These are phyloP conservation scores for Synanthedon andrenaeformis DNA, from an alignment of 2,888 invertebrate species.

Conservation along the genomic window DNA sequence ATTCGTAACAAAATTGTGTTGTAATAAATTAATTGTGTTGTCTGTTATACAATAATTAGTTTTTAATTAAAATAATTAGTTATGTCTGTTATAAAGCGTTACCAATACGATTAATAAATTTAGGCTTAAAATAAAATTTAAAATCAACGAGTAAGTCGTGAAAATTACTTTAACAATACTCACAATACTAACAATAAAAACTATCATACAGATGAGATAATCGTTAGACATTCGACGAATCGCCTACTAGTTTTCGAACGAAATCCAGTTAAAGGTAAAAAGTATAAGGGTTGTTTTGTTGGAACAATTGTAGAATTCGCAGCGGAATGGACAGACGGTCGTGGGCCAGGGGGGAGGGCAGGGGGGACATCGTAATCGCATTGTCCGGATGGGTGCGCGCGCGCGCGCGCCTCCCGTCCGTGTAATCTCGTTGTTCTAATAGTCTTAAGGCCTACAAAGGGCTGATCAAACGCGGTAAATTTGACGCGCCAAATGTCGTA, in stretches of 20 bases:
- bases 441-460: slow-evolving; percentile 62
- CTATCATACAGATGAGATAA: too few relatives aligned
- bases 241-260: not conserved
- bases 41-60: too few relatives aligned
- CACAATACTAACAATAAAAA: too few relatives aligned
- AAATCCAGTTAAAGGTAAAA: slow-evolving; percentile 44
- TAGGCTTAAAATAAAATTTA: too few relatives aligned
- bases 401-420: slow-evolving; percentile 48
- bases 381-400: slow-evolving; percentile 48
- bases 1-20: too few relatives aligned
- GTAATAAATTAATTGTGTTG: too few relatives aligned
- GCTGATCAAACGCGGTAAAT: slow-evolving; percentile 56
- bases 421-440: slow-evolving; percentile 61
- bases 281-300: slow-evolving; percentile 11
- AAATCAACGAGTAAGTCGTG: too few relatives aligned
- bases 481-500: slow-evolving; percentile 59
- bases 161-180: too few relatives aligned
- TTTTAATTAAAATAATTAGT: too few relatives aligned
- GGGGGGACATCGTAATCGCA: slow-evolving; percentile 40
- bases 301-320: not conserved
- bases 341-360: slow-evolving; percentile 16
- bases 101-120: too few relatives aligned
- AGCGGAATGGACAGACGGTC: slow-evolving; percentile 3
- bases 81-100: too few relatives aligned
- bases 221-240: too few relatives aligned